A percentile compares a stretch with the other conserved stretches of the same genome.
Evolutionary conservation across 1,140 invertebrate genomes (phyloP).

Genomic region (Metopolophium dirhodum): DNA sequence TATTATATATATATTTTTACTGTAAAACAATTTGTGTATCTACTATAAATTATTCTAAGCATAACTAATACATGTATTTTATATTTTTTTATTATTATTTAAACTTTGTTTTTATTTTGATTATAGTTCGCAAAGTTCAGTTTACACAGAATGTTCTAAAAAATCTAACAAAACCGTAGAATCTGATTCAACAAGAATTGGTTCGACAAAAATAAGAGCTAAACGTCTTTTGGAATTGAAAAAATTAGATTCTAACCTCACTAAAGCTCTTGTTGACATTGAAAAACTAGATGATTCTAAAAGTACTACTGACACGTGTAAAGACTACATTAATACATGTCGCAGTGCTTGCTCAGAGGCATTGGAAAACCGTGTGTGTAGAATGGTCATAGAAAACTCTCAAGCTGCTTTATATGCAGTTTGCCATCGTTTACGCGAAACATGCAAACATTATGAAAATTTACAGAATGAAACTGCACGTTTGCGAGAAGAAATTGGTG

Average conservation of each 20-base stretch:
- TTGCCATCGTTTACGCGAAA: conserved; percentile 44
- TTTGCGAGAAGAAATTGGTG: conserved; percentile 49
- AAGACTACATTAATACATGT: conserved; percentile 44
- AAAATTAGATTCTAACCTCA: conserved; percentile 9
- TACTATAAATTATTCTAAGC: background rate
- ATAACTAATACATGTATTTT: background rate
- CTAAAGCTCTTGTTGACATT: conserved; percentile 36
- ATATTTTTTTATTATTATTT: background rate
- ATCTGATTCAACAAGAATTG: background rate
- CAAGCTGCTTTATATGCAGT: conserved; percentile 48
- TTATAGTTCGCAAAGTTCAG: conserved; percentile 50
- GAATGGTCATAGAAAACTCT: conserved; percentile 46
- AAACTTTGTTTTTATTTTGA: conserved; percentile 20
- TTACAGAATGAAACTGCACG: conserved; percentile 19
- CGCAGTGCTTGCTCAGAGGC: conserved; percentile 5
- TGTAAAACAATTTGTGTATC: no score
- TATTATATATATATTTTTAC: background rate
- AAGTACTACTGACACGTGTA: conserved; percentile 41
- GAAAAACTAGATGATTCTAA: conserved; percentile 24
- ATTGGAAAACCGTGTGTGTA: conserved; percentile 43
- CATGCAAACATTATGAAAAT: conserved; percentile 14
- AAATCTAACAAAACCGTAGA: conserved; percentile 28
- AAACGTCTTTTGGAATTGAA: background rate
- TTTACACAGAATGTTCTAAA: conserved; percentile 42
- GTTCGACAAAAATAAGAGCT: background rate